Base-by-base conservation (phyloP, 2,113 vertebrate species). In the Neomonachus schauinslandi region DNA sequence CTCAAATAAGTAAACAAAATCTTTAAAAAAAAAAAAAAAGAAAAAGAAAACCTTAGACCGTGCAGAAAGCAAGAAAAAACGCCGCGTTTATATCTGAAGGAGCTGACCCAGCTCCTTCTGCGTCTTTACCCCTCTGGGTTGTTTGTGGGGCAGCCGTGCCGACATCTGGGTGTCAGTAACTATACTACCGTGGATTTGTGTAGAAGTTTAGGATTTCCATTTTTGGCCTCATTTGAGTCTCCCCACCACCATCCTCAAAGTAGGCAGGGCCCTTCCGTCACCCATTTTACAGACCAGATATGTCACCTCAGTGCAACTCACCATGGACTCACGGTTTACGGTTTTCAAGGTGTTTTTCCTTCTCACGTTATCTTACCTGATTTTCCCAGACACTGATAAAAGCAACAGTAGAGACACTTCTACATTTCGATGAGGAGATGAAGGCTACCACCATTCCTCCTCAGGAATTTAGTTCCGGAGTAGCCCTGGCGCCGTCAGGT, bases 31-130 rank as follows among this genome's bases (percentile, higher is more conserved):
- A 46, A 46, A 46, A 46, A 76, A 46, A 46, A 46, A 46, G 6
- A 46, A 46, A 46, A 46, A 81, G 80, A 94, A 95, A 94, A 59
- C 31, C 42, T 31, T 26, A 71, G 72, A 79, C 16, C 74, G 57
- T 0, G 14, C 12, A 74, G 65, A 91, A 76, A 77, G 15, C 13
- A 89, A 65, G 61, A 67, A 18, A 65, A 49, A 33, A 22, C 15
- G 3, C 3, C 12, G 24, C 2, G 8, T 36, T 31, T 31, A 12
- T 22, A 24, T 87, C 36, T 33, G 69, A 53, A 13, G 12, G 7
- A 11, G 76, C 42, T 36, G 24, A 53, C 63, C 42, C 33, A 7
- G 10, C 18, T 33, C 69, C 86, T 22, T 6, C 7, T 1, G 33
- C 15, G 2, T 42, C 67, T 14, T 71, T 5, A 12, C 7, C 42